Base-by-base conservation (phyloP, 2,113 vertebrate genomes). In the Pygoscelis adeliae region DNA sequence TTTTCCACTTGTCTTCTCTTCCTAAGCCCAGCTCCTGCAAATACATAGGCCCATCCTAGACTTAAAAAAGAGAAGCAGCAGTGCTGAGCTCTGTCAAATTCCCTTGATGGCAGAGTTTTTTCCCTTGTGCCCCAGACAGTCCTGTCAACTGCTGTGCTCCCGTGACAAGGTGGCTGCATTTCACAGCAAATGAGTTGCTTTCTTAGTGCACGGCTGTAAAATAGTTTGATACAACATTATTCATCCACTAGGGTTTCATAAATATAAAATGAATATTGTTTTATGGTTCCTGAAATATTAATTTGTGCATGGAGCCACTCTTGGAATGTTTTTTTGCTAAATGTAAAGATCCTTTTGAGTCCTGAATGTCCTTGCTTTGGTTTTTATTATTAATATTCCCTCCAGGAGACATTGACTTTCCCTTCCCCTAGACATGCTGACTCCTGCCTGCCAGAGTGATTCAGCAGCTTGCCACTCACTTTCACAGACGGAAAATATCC, bases 251-350 rank as follows among this genome's bases (percentile, higher is more conserved):
- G 42, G 42, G 42, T 42, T 42, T 42, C 42, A 97, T 97, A 95
- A 97, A 97, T 97, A 95, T 96, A 88, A 95, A 97, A 96, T 94
- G 87, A 97, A 95, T 95, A 96, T 97, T 97, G 90, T 77, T 96
- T 97, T 97, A 96, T 5, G 3, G 74, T 85, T 96, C 89, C 82
- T 97, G 94, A 97, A 96, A 96, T 96, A 97, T 96, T 97, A 96
- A 96, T 97, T 95, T 80, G 79, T 93, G 55, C 79, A 32, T 77
- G 56, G 90, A 96, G 83, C 87, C 72, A 50, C 86, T 88, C 72
- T 79, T 83, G 73, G 85, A 96, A 96, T 91, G 21, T 83, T 90
- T 94, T 89, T 90, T 82, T 42, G 47, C 69, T 92, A 80, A 91
- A 93, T 42, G 70, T 93, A 95, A 91, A 82, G 95, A 92, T 89